Conservation (phyloP, 2,888 invertebrate species). For the Drosophila dives region DNA sequence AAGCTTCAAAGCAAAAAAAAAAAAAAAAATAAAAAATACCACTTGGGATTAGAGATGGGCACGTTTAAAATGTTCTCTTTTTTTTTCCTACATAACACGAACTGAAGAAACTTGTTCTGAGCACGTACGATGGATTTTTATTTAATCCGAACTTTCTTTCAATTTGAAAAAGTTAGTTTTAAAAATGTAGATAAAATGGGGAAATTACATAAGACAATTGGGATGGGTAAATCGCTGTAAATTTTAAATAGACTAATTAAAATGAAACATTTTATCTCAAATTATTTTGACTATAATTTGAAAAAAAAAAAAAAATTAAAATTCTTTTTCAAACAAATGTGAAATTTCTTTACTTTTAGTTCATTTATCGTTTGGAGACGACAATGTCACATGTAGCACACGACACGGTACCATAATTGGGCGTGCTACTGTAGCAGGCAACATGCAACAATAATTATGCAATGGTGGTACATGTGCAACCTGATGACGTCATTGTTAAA, state of each 20-base stretch:
- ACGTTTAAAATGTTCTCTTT: not conserved
- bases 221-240: not conserved
- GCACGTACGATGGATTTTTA: not conserved
- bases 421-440: not conserved
- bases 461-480: conserved; percentile 40
- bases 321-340: not conserved
- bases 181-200: not conserved
- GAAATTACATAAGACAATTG: not conserved
- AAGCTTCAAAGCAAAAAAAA: not conserved
- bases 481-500: conserved; percentile 48
- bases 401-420: conserved; percentile 13
- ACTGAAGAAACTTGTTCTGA: not conserved
- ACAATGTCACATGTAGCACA: not conserved
- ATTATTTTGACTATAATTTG: not conserved
- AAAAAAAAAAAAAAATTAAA: not conserved
- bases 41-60: conserved; percentile 10
- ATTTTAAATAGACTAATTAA: not conserved
- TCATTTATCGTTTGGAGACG: not conserved
- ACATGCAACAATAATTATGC: conserved; percentile 39
- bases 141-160: not conserved
- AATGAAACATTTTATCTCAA: not conserved
- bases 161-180: not conserved
- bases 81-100: not conserved
- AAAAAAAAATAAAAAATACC: not conserved
- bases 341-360: not conserved